Conservation (phyloP, 2,888 invertebrate genomes). For the Itoplectis maculator region DNA sequence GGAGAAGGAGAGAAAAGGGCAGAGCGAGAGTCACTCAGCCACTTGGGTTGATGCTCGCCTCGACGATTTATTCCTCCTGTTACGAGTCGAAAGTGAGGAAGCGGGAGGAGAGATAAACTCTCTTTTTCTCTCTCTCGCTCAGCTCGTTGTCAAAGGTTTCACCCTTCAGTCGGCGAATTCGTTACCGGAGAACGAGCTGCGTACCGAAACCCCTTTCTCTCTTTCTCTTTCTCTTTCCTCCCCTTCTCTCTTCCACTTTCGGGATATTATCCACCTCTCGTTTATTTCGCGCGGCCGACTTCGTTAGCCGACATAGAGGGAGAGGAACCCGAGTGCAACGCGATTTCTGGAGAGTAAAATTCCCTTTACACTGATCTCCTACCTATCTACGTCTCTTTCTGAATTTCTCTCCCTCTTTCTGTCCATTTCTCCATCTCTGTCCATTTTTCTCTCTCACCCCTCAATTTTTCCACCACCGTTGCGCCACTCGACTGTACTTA, state of each 20-base stretch:
- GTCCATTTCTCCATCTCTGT: neutral
- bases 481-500: constrained; percentile 2
- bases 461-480: neutral
- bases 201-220: constrained; percentile 50
- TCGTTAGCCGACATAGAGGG: constrained; percentile 26
- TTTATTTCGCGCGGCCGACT: constrained; percentile 48
- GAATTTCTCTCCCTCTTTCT: constrained; percentile 1
- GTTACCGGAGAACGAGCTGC: constrained; percentile 42
- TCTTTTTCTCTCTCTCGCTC: no score
- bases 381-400: neutral
- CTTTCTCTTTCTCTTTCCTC: constrained; percentile 41
- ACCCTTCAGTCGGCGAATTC: constrained; percentile 40
- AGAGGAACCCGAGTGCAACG: constrained; percentile 6
- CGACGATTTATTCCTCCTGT: constrained; percentile 47
- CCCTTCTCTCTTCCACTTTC: neutral
- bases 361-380: constrained; percentile 17
- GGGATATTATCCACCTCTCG: constrained; percentile 40
- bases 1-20: no score
- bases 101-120: constrained; percentile 6
- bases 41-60: constrained; percentile 44
- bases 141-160: constrained; percentile 61
- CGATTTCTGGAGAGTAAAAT: constrained; percentile 45
- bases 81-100: constrained; percentile 27
- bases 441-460: neutral
- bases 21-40: constrained; percentile 33